Evolutionary conservation across 2,888 invertebrate species (phyloP), one percentile per base, ranked within the genome.

Genomic region (Drosophila planitibia): DNA sequence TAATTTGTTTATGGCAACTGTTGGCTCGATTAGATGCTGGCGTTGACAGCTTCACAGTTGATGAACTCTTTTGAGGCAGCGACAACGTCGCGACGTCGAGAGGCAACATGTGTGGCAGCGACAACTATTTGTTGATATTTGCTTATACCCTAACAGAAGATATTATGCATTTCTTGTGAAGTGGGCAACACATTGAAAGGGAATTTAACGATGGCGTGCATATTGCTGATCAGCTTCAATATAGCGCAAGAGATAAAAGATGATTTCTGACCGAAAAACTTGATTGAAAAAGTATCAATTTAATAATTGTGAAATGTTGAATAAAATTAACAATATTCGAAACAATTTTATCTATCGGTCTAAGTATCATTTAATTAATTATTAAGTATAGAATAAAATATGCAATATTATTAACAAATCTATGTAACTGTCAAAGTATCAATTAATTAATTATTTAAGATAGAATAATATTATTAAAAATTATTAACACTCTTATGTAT

Each of bases 1-100:
- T 76, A 90, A 88, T 83, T 88, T 90, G 90, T 90, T 90, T 85
- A 87, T 84, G 85, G 90, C 85, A 77, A 89, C 85, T 89, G 89
- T 84, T 77, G 85, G 51, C 73, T 70, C 90, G 86, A 86, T 86
- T 89, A 70, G 83, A 74, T 53, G 76, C 58, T 66, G 63, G 82
- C 83, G 90, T 82, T 90, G 86, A 86, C 86, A 86, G 86, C 83
- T 72, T 67, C 77, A 69, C 74, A 78, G 79, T 77, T 81, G 83
- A 87, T 84, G 82, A 84, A 84, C 82, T 89, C 85, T 87, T 84
- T 84, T 84, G 77, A 74, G 71, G 70, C 74, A 54, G 74, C 81
- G 64, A 39, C 78, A 57, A 16, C 28, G 57, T 57, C 39, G 57
- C 57, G n/a, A 6, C 57, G 28, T 57, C 37, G 14, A 57, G 39